Base-by-base conservation (phyloP, 2,888 invertebrate species). In the Thyatira batis region DNA sequence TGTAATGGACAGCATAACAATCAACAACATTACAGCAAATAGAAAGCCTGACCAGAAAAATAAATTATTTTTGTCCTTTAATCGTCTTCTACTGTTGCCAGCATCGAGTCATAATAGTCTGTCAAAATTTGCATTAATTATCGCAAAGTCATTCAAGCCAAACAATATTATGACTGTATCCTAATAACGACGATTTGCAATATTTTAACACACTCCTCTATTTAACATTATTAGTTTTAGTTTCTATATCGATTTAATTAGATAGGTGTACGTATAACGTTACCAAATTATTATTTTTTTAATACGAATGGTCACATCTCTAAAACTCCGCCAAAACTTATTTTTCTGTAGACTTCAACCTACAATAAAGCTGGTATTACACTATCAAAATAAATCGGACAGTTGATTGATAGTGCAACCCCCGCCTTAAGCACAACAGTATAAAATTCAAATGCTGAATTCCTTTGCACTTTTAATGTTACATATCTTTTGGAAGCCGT, bases 381-480 rank as follows among this genome's bases (percentile, higher is more conserved):
- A 64, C 61, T 61, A 67, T 65, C 65, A 63, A 63, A 48, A 52
- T 49, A 10, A 48, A 20, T 17, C 17, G 2, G 17, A 13, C 45
- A 25, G n/a, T 4, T n/a, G 25, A 20, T 49, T 52, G 65, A 69
- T 67, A 60, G 67, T 69, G 65, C 62, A 67, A 69, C 61, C 50
- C 30, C 48, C 6, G 61, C 58, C 60, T 63, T 63, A 70, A 72
- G 75, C 73, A 73, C 67, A 71, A 46, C 46, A 20, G 25, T 71
- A 69, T 67, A 71, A 39, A 72, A 65, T 61, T 80, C 87, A 88
- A 90, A 91, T 90, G 90, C 89, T 91, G 90, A 91, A 90, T 91
- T 90, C 91, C 91, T 90, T 89, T 87, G 75, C 75, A 67, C 60
- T 52, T 51, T 53, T 53, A 52, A 50, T 60, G 17, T 50, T 63